These are phyloP conservation scores for Ridgeia piscesae DNA, from an alignment of 1,140 invertebrate genomes.

Conservation along the genomic window DNA sequence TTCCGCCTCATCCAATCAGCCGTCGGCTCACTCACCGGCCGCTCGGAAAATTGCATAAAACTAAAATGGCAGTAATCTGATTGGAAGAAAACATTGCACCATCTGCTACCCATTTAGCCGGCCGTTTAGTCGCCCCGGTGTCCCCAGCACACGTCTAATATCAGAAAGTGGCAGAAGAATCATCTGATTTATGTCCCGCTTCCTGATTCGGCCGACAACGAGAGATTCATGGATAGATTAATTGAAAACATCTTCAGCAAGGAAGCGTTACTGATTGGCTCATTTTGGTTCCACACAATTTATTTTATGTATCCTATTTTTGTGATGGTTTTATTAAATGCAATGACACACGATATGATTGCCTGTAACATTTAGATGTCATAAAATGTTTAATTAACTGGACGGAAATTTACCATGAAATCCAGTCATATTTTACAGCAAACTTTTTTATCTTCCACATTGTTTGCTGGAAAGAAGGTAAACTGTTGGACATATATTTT, in stretches of 20 bases:
- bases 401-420: no score
- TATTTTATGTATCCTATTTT: not conserved
- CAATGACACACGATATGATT: not conserved
- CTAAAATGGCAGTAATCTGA: not conserved
- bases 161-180: not conserved
- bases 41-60: not conserved
- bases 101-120: not conserved
- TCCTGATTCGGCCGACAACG: not conserved
- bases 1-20: not conserved
- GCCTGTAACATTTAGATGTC: no score
- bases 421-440: no score
- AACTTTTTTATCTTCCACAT: no score
- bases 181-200: not conserved
- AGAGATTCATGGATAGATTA: not conserved
- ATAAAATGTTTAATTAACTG: no score
- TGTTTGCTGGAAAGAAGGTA: no score
- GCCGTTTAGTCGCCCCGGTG: not conserved
- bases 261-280: not conserved
- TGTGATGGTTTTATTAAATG: not conserved
- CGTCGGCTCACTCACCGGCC: not conserved
- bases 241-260: not conserved
- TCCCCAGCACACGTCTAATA: not conserved
- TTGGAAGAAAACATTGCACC: not conserved
- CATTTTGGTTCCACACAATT: not conserved
- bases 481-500: no score